phyloP scores from a whole-genome alignment of 2,888 invertebrate species.

The Ophion ventricosus region DNA sequence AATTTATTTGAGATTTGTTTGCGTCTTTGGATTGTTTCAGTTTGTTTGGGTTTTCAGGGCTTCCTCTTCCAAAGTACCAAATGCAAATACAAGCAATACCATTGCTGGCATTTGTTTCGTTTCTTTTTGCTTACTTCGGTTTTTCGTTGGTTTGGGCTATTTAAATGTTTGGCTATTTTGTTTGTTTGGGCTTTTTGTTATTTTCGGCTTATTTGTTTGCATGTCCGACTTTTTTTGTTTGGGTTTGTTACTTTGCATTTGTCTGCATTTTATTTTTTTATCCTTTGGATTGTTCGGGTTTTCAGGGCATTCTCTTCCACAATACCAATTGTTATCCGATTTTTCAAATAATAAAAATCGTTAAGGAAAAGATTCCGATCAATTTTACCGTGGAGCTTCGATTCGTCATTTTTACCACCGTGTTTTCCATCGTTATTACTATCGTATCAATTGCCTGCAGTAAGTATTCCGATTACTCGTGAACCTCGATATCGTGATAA shows the following conservation, averaged over 20 bases:
- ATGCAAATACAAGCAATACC: no score
- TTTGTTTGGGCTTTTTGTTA: not conserved
- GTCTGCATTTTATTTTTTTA: not conserved
- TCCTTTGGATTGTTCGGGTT: not conserved
- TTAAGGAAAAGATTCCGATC: not conserved
- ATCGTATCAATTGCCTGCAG: not conserved
- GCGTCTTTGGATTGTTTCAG: not conserved
- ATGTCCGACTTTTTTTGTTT: not conserved
- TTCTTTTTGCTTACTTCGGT: not conserved
- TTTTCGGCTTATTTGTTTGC: not conserved
- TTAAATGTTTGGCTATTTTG: not conserved
- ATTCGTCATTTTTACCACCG: not conserved
- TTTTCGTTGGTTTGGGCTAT: not conserved
- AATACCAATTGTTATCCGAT: not conserved
- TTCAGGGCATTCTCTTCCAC: not conserved
- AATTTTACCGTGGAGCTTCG: not conserved
- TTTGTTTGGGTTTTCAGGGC: not conserved
- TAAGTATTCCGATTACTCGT: not conserved
- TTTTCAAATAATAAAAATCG: not conserved
- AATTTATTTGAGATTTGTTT: not conserved
- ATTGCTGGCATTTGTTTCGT: not conserved
- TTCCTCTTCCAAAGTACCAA: not conserved
- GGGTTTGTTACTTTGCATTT: no score
- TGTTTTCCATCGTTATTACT: not conserved
- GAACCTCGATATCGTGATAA: not conserved